Base-by-base conservation (phyloP, 23 tunicate species). In the Styela clava region DNA sequence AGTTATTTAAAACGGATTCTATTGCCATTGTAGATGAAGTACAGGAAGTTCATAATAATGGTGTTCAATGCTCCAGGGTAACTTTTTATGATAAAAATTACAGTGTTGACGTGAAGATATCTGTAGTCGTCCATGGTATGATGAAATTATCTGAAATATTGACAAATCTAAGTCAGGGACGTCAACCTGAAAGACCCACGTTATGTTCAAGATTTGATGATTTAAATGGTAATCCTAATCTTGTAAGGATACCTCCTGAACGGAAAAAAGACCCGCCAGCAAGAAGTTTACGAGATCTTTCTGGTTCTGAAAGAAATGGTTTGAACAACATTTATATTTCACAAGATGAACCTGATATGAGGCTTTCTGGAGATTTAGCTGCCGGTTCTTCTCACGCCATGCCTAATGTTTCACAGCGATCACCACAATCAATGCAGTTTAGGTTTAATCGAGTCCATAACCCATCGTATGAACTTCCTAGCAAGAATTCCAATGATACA, bases 221-320 rank as follows among this genome's bases (percentile, higher is more conserved):
- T 35, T 26, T 76, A 18, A 33, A 76, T 52, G 62, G 16, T 22
- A 44, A 44, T n/a, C 81, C 81, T 44, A 76, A 76, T 35, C 37
- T 76, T 22, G 81, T 76, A 5, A 76, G 30, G 33, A 52, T 76
- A 0, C 77, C 77, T 3, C 35, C 37, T 28, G 35, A 71, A 32
- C 34, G 20, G 29, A 71, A 29, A 16, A 71, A 32, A 34, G 35
- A 30, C 16, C 3, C 24, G 3, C 34, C 35, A 3, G 77, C 77
- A 3, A 26, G 35, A 3, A 71, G 77, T 71, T 30, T 71, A 20
- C 27, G 37, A 30, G 24, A 71, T 44, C 56, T 44, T 44, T 44
- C 56, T 44, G 56, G 56, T 44, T 44, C 56, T 44, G 56, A 44
- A 44, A 7, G 56, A 44, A 44, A 7, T 44, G 12, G 56, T 44